Conservation (phyloP, 2,797 vertebrate species). For the Hoplostethus mediterraneus region DNA sequence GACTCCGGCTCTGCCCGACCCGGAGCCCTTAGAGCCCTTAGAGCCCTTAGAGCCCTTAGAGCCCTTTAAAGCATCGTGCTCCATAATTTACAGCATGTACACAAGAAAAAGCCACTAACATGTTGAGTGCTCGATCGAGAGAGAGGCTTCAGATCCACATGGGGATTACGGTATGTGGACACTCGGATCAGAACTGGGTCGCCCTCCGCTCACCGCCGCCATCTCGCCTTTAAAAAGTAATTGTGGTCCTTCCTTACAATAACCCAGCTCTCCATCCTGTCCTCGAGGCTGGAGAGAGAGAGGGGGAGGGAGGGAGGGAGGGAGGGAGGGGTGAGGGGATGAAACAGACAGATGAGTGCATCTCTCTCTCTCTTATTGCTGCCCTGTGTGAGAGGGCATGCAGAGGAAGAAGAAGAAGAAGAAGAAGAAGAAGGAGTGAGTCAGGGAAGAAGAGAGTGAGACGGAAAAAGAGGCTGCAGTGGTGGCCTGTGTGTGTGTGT, state of each 20-base stretch:
- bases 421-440: slow-evolving; percentile 34
- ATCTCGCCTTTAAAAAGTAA: slow-evolving; percentile 46
- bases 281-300: slow-evolving; percentile 18
- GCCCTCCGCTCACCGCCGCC: slow-evolving; percentile 14
- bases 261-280: slow-evolving; percentile 31
- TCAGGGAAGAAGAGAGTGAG: slow-evolving; percentile 59
- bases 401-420: slow-evolving; percentile 7
- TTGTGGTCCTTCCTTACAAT: slow-evolving; percentile 40
- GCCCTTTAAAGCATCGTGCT: too few relatives aligned
- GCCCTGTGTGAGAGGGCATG: slow-evolving; percentile 7
- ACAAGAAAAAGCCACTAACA: too few relatives aligned
- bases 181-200: too few relatives aligned
- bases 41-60: too few relatives aligned
- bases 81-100: too few relatives aligned
- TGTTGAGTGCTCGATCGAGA: too few relatives aligned
- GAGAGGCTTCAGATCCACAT: too few relatives aligned
- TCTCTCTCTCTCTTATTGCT: not conserved
- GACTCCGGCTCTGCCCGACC: too few relatives aligned
- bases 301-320: slow-evolving; percentile 2
- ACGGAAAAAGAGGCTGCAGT: slow-evolving; percentile 50
- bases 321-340: too few relatives aligned
- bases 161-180: too few relatives aligned
- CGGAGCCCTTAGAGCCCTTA: too few relatives aligned
- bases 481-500: slow-evolving; percentile 24
- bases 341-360: too few relatives aligned